Percentiles rank a stretch among this genome's conserved stretches.
phyloP scores from a whole-genome alignment of 2,113 vertebrate genomes.

The Eidolon helvum region DNA sequence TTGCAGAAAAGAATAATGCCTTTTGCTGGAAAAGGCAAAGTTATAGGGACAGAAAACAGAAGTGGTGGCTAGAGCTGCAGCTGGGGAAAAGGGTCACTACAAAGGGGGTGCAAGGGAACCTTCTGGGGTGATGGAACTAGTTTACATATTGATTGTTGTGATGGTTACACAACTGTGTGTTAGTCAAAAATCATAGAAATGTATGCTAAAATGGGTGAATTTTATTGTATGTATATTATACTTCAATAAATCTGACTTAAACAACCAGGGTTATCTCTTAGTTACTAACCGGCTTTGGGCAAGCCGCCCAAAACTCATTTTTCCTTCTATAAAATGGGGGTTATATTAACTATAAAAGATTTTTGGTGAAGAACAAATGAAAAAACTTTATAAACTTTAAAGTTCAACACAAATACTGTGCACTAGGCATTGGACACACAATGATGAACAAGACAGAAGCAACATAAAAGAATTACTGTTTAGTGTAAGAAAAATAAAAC shows the following conservation, averaged over 20 bases:
- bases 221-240: neutral
- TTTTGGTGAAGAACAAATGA: constrained; percentile 10
- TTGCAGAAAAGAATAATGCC: neutral
- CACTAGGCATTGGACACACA: neutral
- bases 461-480: neutral
- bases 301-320: neutral
- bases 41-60: neutral
- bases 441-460: neutral
- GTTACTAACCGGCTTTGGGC: neutral
- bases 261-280: neutral
- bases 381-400: constrained; percentile 25
- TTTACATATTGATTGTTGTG: neutral
- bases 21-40: constrained; percentile 11
- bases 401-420: neutral
- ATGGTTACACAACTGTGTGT: neutral
- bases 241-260: neutral
- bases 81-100: neutral
- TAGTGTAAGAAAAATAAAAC: neutral
- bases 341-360: neutral
- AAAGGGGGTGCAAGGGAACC: neutral
- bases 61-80: neutral
- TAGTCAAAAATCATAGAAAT: neutral
- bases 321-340: neutral
- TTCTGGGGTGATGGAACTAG: neutral
- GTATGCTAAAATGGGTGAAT: neutral